Evolutionary conservation across 2,888 invertebrate genomes (phyloP), one percentile per base, ranked within the genome.

Genomic region (Drosophila falleni): DNA sequence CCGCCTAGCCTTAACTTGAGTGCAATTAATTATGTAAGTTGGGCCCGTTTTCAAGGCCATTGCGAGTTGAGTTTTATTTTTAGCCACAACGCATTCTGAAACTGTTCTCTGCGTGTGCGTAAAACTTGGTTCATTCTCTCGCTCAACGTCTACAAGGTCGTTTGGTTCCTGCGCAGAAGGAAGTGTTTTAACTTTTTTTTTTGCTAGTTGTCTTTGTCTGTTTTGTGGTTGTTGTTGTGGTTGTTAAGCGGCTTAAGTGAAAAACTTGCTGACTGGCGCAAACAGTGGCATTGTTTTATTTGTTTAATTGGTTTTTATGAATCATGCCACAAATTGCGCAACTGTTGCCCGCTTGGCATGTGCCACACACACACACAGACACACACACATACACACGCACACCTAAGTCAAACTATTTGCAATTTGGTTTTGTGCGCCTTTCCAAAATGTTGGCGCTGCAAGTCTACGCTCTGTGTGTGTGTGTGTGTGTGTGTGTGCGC

Each of bases 11-110:
- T 13, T 51, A 69, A 66, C 65, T 76, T 62, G 65, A 58, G 58
- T 88, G 87, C 80, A 88, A 86, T 86, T 89, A 88, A 89, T 86
- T 89, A 89, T 86, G 86, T 86, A 86, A 86, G 89, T 67, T 47
- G 68, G 68, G 66, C 37, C 49, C 51, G 54, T 37, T 51, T 51
- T 51, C 83, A 86, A 89, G 86, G 87, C 66, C 80, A 63, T 42
- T 49, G 23, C 65, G 44, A 74, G 37, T 13, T 33, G 26, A 31
- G 11, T 70, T 69, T 69, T 86, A 87, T 87, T 84, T 84, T 72
- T 84, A 84, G 78, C 81, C 74, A 62, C 58, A 61, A 61, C 71
- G 70, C 56, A 71, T 71, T 64, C 74, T 73, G 70, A 78, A 86
- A 86, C 81, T 77, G 81, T 87, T 87, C 81, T 84, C 71, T 81